Evolutionary conservation across 2,797 vertebrate genomes (phyloP), one percentile per base, ranked within the genome.

Genomic region (Chaetodon trifasciatus): DNA sequence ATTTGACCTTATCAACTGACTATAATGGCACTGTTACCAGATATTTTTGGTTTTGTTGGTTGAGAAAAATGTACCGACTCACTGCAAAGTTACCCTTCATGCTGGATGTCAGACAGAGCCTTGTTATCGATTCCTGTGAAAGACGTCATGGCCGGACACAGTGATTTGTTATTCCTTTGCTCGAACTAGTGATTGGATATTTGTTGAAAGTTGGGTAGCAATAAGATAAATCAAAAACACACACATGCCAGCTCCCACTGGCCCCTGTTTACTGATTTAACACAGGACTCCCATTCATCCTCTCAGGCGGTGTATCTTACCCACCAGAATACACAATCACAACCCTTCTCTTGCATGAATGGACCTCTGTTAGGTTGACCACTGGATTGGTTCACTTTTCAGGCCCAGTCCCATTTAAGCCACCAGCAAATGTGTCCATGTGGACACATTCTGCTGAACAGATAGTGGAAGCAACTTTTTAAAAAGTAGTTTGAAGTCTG

Each of bases 321-420:
- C 67, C 80, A 89, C 81, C 84, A 78, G 87, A 93, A 92, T 90
- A 89, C 90, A 90, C 88, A 93, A 91, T 89, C 67, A 55, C 86
- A 84, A 67, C 81, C 87, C 79, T 86, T 83, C 65, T 87, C 70
- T 57, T 67, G 60, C 78, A 85, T 94, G 88, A 95, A 95, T 93
- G 84, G 88, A 61, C 61, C 76, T 77, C 81, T 92, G 89, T 93
- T 86, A 81, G 72, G 32, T 91, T 69, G 73, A 78, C 75, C 47
- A 23, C 50, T 72, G 57, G 40, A 70, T 80, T 32, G 42, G 16
- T 76, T 86, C 77, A 66, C 56, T 42, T 71, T 81, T 82, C 23
- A 82, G 66, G 47, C 70, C 72, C 13, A 46, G 70, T 74, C 57
- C 47, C 11, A 47, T 74, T 83, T 78, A 47, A 80, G 67, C 66